Percentiles rank a stretch among this genome's conserved stretches.
These are phyloP conservation scores for Tholera decimalis DNA, from an alignment of 2,888 invertebrate species.

Conservation along the genomic window DNA sequence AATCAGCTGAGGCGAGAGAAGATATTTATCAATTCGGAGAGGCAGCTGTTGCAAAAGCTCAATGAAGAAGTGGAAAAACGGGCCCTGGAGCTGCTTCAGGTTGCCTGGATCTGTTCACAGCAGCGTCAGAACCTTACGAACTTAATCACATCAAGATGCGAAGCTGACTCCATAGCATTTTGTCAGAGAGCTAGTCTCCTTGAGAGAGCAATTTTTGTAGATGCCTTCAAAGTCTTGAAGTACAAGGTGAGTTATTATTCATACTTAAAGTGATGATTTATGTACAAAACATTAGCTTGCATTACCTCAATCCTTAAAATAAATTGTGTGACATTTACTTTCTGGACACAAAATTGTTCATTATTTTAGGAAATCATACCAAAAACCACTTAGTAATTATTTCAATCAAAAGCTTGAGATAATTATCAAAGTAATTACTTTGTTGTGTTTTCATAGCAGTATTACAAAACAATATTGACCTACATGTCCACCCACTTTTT, in stretches of 20 bases:
- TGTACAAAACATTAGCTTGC: neutral
- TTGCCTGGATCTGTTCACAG: conserved; percentile 97
- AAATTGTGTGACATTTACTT: neutral
- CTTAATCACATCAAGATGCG: conserved; percentile 94
- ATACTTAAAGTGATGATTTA: neutral
- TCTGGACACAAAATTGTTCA: neutral
- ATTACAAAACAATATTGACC: conserved; percentile 45
- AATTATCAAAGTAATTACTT: conserved; percentile 6
- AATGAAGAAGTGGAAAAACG: conserved; percentile 93
- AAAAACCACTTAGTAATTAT: neutral
- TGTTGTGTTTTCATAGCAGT: conserved; percentile 7
- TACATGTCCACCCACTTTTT: conserved; percentile 74
- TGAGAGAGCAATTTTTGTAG: conserved; percentile 92
- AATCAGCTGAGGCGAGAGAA: conserved; percentile 95
- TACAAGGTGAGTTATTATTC: conserved; percentile 93
- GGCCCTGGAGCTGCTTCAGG: conserved; percentile 92
- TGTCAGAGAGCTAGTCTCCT: conserved; percentile 92
- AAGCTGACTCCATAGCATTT: conserved; percentile 94
- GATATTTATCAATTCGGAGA: conserved; percentile 96
- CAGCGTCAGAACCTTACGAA: conserved; percentile 96
- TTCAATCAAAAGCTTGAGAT: neutral
- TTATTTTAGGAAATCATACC: neutral
- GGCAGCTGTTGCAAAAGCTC: conserved; percentile 94
- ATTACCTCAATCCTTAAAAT: neutral
- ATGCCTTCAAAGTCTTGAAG: conserved; percentile 96